Evolutionary conservation across 2,113 vertebrate species (phyloP), one percentile per base, ranked within the genome.

Genomic region (Myocastor coypus): DNA sequence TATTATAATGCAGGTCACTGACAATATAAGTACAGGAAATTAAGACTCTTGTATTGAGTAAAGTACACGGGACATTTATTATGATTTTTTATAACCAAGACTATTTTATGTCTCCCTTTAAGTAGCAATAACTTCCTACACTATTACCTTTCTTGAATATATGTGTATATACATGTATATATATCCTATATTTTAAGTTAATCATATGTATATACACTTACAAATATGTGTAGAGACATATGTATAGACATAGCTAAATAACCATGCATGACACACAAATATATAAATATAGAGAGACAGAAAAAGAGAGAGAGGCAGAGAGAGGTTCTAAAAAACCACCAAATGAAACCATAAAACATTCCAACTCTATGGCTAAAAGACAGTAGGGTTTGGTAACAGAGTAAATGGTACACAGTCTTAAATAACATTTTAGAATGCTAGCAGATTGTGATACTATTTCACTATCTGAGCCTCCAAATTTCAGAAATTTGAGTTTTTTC

Each of bases 1-100:
- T 91, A 89, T 94, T 83, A 86, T 17, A 96, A 88, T 85, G n/a
- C 69, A 75, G 83, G 77, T 92, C 85, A 85, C 89, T 91, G 95
- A 91, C 61, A 91, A 57, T 59, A 9, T 22, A 59, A 50, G n/a
- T 28, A 0, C 4, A 95, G 59, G n/a, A 50, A 90, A 83, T 66
- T 61, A 94, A 96, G 50, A 28, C 19, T 89, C 61, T 71, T 88
- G 26, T 8, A 92, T n/a, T 92, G 63, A 94, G 64, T 59, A 89
- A 94, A 75, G 24, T 24, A 64, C 61, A 26, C n/a, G 57, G 50
- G 50, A 50, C 59, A 77, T 86, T 96, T 92, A 86, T 89, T 73
- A 82, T 64, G 22, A 9, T 46, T 91, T 97, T 97, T 95, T 94
- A 94, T 11, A 87, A 50, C 57, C 46, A 37, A 91, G 93, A 78